Evolutionary conservation across 2,888 invertebrate genomes (phyloP).

Genomic region (Smittia aterrima): DNA sequence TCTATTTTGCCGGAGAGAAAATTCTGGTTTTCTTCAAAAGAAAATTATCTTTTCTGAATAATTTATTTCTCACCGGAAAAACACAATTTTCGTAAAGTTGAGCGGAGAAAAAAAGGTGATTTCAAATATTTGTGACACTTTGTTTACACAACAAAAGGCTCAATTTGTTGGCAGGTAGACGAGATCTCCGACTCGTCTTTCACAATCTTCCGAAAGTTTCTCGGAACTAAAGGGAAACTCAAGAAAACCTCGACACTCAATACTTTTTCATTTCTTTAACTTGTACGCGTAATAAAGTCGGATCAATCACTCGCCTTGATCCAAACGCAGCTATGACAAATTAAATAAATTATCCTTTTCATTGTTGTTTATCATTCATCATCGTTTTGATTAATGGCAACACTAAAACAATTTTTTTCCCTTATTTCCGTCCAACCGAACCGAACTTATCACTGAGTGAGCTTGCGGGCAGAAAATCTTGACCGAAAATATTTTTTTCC

Average conservation of each 20-base stretch:
- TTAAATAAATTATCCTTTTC: conserved; percentile 38
- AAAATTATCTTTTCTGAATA: conserved; percentile 24
- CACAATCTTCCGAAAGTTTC: too few relatives aligned
- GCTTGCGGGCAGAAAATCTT: too few relatives aligned
- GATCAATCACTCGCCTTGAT: conserved; percentile 10
- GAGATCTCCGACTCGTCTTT: background rate
- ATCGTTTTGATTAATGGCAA: conserved; percentile 23
- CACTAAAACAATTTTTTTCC: background rate
- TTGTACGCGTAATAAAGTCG: background rate
- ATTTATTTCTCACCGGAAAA: conserved; percentile 41
- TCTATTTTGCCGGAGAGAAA: background rate
- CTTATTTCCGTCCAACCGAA: background rate
- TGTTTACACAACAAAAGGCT: conserved; percentile 36
- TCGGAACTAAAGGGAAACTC: background rate
- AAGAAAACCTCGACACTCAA: background rate
- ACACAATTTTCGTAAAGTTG: conserved; percentile 28
- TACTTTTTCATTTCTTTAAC: background rate
- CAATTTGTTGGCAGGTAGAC: background rate
- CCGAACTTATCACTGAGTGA: background rate
- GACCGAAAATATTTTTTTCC: background rate
- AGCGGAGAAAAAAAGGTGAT: background rate
- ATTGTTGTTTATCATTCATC: conserved; percentile 34
- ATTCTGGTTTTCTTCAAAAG: background rate
- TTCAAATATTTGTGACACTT: conserved; percentile 40
- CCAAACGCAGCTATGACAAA: conserved; percentile 21